Conservation (phyloP, 2,113 vertebrate genomes). For the Euleptes europaea region DNA sequence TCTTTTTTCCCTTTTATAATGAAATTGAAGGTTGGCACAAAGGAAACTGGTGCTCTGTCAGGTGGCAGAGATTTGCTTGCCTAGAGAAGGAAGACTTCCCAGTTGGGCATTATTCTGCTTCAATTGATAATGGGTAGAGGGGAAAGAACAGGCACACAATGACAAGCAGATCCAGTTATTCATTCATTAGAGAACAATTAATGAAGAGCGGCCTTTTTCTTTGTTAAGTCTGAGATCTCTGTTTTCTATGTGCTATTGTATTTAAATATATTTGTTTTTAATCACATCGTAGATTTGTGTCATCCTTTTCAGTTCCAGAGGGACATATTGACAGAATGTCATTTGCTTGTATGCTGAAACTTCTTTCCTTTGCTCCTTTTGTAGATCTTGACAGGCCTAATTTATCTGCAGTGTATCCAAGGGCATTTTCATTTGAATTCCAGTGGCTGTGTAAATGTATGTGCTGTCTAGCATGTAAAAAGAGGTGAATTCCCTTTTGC, state of each 20-base stretch:
- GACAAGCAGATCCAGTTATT: not conserved
- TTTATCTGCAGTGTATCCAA: slow-evolving; percentile 24
- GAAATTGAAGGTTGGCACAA: slow-evolving; percentile 63
- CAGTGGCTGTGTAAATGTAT: not conserved
- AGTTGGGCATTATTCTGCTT: slow-evolving; percentile 52
- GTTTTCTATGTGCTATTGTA: not conserved
- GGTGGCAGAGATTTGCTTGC: slow-evolving; percentile 21
- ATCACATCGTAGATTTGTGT: not conserved
- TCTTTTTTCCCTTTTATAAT: slow-evolving; percentile 60
- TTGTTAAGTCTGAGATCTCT: not conserved
- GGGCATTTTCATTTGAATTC: slow-evolving; percentile 28
- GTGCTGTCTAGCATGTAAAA: not conserved
- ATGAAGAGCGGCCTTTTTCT: not conserved
- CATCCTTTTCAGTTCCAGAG: slow-evolving; percentile 15
- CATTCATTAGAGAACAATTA: not conserved
- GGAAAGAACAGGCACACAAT: slow-evolving; percentile 1
- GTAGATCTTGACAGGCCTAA: slow-evolving; percentile 38
- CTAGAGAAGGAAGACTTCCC: slow-evolving; percentile 32
- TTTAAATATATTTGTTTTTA: slow-evolving; percentile 33
- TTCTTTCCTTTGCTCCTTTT: slow-evolving; percentile 20
- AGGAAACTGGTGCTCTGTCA: slow-evolving; percentile 52
- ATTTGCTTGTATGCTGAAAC: slow-evolving; percentile 15
- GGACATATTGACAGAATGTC: not conserved
- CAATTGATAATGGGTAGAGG: not conserved
- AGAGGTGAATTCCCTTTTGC: not conserved